Evolutionary conservation across 2,113 vertebrate genomes (phyloP), one percentile per base, ranked within the genome.

Genomic region (Corythornis vintsioides): DNA sequence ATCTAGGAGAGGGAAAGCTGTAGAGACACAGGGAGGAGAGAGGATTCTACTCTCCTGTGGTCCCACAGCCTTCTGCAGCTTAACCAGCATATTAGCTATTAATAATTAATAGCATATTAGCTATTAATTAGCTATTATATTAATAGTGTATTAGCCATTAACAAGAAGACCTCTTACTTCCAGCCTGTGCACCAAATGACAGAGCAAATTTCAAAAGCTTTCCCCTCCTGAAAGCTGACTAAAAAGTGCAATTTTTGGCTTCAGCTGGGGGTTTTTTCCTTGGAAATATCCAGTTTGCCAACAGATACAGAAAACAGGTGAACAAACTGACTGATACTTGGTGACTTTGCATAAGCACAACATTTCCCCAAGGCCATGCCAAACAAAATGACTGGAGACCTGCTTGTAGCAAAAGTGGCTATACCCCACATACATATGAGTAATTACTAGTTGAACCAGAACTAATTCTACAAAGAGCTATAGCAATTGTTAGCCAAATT

Each of bases 381-480:
- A 61, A 52, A 33, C 13, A 75, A 89, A 86, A 85, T 56, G 28
- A 65, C 50, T 59, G 25, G 70, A 89, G 33, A 69, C 10, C 25
- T 12, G 61, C 63, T 85, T 26, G 63, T 50, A 88, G 81, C 5
- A 19, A n/a, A 90, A 95, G 52, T 53, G 52, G 71, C 81, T 47
- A 55, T 31, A 76, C 59, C n/a, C 86, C 59, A 72, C 64, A 80
- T 73, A 76, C 29, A 43, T 89, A 79, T 70, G 74, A 94, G 71
- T 80, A 90, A 94, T 93, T 94, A 87, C 42, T 73, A 85, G 83
- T 55, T 95, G 89, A 96, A 94, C 89, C 77, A 96, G 90, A 96
- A 94, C 91, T 95, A 96, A 93, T 94, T 89, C 71, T 80, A 83
- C 86, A 84, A 84, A 90, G 63, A 91, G 74, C 74, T 85, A 87